Evolutionary conservation across 2,113 vertebrate genomes (phyloP).

Genomic region (Pampusana beccarii): DNA sequence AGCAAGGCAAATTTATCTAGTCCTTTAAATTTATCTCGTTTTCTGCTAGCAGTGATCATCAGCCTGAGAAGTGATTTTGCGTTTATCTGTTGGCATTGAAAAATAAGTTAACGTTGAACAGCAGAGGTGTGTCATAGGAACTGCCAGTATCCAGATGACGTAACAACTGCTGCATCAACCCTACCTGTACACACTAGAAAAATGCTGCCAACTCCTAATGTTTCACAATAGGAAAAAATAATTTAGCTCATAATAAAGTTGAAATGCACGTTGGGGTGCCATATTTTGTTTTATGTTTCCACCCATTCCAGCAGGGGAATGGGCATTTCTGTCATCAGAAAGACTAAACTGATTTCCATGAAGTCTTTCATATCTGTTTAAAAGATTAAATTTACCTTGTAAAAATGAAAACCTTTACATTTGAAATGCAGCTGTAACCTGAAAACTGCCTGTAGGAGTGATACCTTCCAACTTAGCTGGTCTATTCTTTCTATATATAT

Average conservation of each 20-base stretch:
- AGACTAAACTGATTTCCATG: neutral
- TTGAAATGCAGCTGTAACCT: slow-evolving; percentile 3
- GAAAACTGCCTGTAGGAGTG: neutral
- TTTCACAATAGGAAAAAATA: neutral
- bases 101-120: neutral
- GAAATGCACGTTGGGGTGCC: neutral
- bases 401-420: slow-evolving; percentile 6
- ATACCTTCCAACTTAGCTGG: neutral
- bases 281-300: neutral
- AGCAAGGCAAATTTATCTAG: neutral
- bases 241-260: neutral
- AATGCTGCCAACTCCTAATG: neutral
- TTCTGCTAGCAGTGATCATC: neutral
- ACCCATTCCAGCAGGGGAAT: neutral
- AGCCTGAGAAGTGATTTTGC: neutral
- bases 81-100: neutral
- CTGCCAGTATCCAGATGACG: neutral
- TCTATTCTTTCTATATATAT: neutral
- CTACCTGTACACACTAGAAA: neutral
- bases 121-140: neutral
- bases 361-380: neutral
- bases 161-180: neutral
- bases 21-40: neutral
- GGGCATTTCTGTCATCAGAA: neutral
- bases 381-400: neutral